A percentile compares a stretch with the other conserved stretches of the same genome.
Evolutionary conservation across 2,888 invertebrate genomes (phyloP).

Genomic region (Lathronympha strigana): DNA sequence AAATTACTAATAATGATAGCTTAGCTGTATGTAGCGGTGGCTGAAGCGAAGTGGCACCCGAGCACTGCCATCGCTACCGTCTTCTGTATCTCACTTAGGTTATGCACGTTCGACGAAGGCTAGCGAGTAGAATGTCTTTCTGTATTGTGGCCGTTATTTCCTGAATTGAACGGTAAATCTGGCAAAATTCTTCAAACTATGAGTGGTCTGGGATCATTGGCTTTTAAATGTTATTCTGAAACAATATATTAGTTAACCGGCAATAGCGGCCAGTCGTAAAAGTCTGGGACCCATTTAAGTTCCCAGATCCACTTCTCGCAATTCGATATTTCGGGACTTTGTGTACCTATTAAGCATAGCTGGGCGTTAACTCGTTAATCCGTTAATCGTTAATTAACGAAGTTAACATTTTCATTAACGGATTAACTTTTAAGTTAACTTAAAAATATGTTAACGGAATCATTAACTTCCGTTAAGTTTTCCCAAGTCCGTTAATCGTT

Average conservation of each 20-base stretch:
- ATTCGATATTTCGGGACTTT: conserved; percentile 4
- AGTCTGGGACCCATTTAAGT: neutral
- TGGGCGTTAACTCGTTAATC: no score
- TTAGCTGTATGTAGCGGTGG: conserved; percentile 37
- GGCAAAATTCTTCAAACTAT: conserved; percentile 72
- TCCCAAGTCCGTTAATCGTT: no score
- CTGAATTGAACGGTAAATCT: conserved; percentile 75
- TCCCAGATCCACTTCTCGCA: neutral
- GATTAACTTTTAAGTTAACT: no score
- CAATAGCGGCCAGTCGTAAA: conserved; percentile 70
- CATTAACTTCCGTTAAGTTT: no score
- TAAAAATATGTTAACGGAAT: no score
- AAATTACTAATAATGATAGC: conserved; percentile 19
- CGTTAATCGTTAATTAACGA: no score
- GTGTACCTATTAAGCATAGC: neutral
- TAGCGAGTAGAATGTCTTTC: conserved; percentile 68
- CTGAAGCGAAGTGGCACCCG: conserved; percentile 73
- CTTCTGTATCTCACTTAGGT: conserved; percentile 58
- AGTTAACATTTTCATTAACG: no score
- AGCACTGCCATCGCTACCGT: conserved; percentile 59
- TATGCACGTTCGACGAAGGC: conserved; percentile 76
- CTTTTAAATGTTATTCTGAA: conserved; percentile 53
- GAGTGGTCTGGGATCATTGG: conserved; percentile 63
- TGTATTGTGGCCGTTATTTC: conserved; percentile 80
- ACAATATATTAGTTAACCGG: conserved; percentile 57